Evolutionary conservation across 2,888 invertebrate genomes (phyloP), one percentile per base, ranked within the genome.

Genomic region (Acleris literana): DNA sequence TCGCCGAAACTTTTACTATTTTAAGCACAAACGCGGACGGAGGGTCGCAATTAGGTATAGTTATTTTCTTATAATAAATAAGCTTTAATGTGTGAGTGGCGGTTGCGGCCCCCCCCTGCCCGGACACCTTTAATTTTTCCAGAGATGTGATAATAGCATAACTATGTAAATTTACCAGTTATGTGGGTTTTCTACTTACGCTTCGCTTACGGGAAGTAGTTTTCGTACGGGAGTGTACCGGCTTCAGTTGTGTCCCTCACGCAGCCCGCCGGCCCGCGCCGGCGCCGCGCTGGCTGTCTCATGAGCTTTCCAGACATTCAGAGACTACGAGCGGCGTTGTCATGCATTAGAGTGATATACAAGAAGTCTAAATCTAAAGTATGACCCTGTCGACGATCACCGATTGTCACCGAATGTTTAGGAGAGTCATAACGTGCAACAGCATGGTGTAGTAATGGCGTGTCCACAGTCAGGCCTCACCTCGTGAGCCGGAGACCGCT

Each of bases 111-210:
- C 49, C 18, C 33, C 18, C 54, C 4, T 5, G 1, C 44, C 33
- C 33, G 33, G 70, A 74, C 69, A 68, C 76, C 77, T 74, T 78
- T 76, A 72, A 76, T 70, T 75, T 81, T 82, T 80, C 76, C 79
- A 84, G 82, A 85, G 78, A 86, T 86, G 86, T 87, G 86, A 87
- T 87, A 86, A 82, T 87, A 87, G 84, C 72, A 73, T 83, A 80
- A 83, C 70, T 69, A 76, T 74, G 74, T 76, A 71, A 75, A 79
- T 71, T 74, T 78, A 77, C 64, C 51, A 72, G 55, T 54, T 70
- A 77, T 76, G 71, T 74, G 73, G 73, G 69, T 80, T 83, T 82
- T 80, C 66, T 80, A 84, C 82, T 71, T 62, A 73, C 72, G 84
- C 83, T 86, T 79, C 75, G 83, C 80, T 79, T 79, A 59, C 69